These are phyloP conservation scores for Sylvilagus bachmani DNA, from an alignment of 2,113 vertebrate genomes.

Conservation along the genomic window DNA sequence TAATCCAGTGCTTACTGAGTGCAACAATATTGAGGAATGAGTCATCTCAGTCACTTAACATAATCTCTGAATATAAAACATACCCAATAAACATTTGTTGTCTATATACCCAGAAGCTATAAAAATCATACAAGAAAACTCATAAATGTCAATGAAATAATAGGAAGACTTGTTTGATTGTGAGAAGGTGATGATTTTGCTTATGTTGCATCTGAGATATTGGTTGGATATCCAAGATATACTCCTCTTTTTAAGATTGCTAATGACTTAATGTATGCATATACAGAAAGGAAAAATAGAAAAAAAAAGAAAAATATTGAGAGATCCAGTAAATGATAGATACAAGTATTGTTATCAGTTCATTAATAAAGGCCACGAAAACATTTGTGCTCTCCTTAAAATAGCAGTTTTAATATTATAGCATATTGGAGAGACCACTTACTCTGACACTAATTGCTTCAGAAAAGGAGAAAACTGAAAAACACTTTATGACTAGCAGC, in stretches of 20 bases:
- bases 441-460: not conserved
- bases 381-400: slow-evolving; percentile 11
- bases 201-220: not conserved
- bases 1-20: not conserved
- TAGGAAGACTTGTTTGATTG: not conserved
- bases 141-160: not conserved
- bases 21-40: not conserved
- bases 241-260: not conserved
- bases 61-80: not conserved
- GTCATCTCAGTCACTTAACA: not conserved
- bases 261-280: not conserved
- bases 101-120: not conserved
- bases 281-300: not conserved
- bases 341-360: slow-evolving; percentile 4
- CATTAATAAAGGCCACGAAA: not conserved
- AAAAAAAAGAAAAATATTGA: not conserved
- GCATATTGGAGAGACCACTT: not conserved
- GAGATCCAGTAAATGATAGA: not conserved
- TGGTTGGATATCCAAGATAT: not conserved
- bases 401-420: slow-evolving; percentile 33
- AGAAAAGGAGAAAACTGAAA: slow-evolving; percentile 64
- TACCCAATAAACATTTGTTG: not conserved
- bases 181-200: not conserved
- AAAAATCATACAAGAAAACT: not conserved
- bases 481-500: not conserved